Conservation (phyloP, 2,797 vertebrate species). For the Scolopax bukidnonensis region DNA sequence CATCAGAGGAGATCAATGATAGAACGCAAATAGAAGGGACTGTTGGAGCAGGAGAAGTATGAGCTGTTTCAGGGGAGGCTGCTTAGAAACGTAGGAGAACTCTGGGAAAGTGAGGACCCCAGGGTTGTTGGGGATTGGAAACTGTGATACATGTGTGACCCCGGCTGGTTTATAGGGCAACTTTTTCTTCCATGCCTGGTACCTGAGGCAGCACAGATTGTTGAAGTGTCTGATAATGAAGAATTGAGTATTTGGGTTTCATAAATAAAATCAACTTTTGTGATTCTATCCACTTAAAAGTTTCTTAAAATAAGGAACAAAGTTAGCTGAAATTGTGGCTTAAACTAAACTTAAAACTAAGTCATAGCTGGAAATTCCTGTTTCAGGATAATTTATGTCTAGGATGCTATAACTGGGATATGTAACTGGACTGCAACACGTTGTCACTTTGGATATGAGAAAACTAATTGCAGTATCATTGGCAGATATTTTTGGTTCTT, state of each 20-base stretch:
- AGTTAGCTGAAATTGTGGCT: background rate
- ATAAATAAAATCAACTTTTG: background rate
- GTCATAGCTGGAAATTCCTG: background rate
- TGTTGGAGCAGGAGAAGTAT: background rate
- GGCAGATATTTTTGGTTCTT: background rate
- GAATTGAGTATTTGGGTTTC: background rate
- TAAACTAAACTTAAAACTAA: no score
- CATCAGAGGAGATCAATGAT: background rate
- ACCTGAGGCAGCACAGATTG: background rate
- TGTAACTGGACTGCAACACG: background rate
- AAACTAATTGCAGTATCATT: background rate
- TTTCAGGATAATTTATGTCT: background rate
- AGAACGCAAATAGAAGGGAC: background rate
- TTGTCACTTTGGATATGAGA: background rate
- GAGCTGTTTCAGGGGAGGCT: background rate
- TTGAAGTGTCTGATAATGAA: background rate
- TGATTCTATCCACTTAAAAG: background rate
- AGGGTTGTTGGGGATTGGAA: background rate
- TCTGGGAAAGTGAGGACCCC: background rate
- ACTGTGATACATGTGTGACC: fast-evolving
- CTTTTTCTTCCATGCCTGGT: background rate
- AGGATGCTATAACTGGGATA: background rate
- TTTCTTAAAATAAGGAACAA: background rate
- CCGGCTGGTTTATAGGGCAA: background rate
- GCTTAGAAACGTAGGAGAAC: background rate